Conservation (phyloP, 2,888 invertebrate genomes). For the Sarcophaga rosellei region DNA sequence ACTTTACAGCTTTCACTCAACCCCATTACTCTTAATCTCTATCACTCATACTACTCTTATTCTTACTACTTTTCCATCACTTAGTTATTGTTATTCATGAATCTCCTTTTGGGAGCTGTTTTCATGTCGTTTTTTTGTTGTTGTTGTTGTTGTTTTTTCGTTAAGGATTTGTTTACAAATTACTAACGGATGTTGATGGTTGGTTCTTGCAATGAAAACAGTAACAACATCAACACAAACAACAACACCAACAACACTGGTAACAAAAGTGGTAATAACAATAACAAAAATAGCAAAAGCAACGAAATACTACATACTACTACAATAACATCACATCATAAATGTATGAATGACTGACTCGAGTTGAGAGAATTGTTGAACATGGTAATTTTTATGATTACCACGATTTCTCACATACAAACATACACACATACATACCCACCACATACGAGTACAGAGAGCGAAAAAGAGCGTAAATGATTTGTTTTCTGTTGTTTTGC, state of each 20-base stretch:
- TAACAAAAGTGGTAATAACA: slow-evolving; percentile 19
- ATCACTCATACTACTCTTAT: not conserved
- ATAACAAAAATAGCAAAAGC: slow-evolving; percentile 26
- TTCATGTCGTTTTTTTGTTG: not conserved
- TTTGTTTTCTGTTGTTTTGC: slow-evolving; percentile 16
- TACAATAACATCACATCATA: slow-evolving; percentile 29
- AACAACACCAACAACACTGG: slow-evolving; percentile 20
- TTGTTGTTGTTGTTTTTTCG: not conserved
- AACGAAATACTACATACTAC: not conserved
- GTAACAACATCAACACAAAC: slow-evolving; percentile 22
- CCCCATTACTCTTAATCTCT: not conserved
- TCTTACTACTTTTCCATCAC: not conserved
- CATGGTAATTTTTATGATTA: slow-evolving; percentile 67
- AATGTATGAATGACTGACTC: slow-evolving; percentile 20
- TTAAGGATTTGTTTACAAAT: slow-evolving; percentile 63
- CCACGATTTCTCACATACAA: slow-evolving; percentile 20
- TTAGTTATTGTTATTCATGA: slow-evolving; percentile 13
- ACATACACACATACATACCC: slow-evolving; percentile 9
- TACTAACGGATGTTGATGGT: slow-evolving; percentile 63
- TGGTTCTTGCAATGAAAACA: slow-evolving; percentile 28
- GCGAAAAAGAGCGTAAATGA: slow-evolving; percentile 19
- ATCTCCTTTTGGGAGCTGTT: slow-evolving; percentile 58
- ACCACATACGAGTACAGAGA: slow-evolving; percentile 21
- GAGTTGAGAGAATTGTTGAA: slow-evolving; percentile 57
- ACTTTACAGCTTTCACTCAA: not conserved